Evolutionary conservation across 2,797 vertebrate species (phyloP), one percentile per base, ranked within the genome.

Genomic region (Okamejei kenojei): DNA sequence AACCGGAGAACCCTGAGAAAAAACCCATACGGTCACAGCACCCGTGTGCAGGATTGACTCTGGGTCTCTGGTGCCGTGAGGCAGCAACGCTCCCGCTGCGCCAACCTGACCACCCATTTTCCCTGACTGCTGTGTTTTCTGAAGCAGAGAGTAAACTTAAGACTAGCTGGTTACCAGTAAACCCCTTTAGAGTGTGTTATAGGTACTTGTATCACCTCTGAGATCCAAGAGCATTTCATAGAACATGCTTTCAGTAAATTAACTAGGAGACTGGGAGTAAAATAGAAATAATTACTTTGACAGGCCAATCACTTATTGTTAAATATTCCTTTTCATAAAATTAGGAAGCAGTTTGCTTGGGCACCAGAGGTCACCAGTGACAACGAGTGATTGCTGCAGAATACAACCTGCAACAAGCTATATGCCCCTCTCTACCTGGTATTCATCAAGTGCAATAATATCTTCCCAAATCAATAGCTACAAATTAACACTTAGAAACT

Each of bases 361-460:
- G 63, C 61, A 86, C 10, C 82, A 86, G 61, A 65, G 29, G 6
- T 65, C n/a, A 29, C 5, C 5, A 86, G n/a, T 65, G 17, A 86
- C 82, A n/a, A 86, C 17, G 82, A 65, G 63, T 65, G 76, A 77
- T 77, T 77, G 29, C n/a, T 77, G 76, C 76, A 77, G n/a, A 77
- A 77, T 10, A 32, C 29, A 65, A 86, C 29, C 81, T 82, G 45
- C 54, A 45, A 21, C 19, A 26, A 54, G 21, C 80, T 29, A 10
- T 29, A 82, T 54, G 23, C 54, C 15, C 21, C 0, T 80, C 23
- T 45, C 35, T 45, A 21, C 9, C 23, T 61, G 11, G 54, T 82
- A 82, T 29, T 84, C 9, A 58, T 26, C 7, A 4, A 11, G 11
- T 84, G 11, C 45, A 84, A 84, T n/a, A 58, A 29, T 29, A 84